Base-by-base conservation (phyloP, 2,797 vertebrate species). In the Thaleichthys pacificus region DNA sequence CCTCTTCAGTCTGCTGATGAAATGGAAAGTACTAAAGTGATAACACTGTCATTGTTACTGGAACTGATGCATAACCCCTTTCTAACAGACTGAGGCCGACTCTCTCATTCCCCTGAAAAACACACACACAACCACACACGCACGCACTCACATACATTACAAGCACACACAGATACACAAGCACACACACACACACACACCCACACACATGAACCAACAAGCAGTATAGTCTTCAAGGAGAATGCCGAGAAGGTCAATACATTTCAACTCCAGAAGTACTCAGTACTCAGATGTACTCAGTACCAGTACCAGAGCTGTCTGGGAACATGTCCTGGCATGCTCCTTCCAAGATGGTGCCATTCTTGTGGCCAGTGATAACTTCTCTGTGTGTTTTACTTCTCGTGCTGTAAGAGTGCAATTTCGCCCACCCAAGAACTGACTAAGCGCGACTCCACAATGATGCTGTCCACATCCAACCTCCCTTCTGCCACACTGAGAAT, bases 11-110 rank as follows among this genome's bases (percentile, higher is more conserved):
- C 30, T 72, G 71, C 67, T 47, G 2, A 69, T 61, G 42, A 35
- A 70, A 51, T 49, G 74, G 77, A 82, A 80, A 82, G 72, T 69
- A 67, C 71, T 73, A 72, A 81, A 28, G 75, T 78, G 77, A 80
- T 73, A 30, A 32, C 47, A 66, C 67, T 76, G 72, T 57, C 72
- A 70, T 64, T 47, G 77, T 83, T 81, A 81, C 83, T 85, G 82
- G 81, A 85, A 85, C 69, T 74, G 69, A 72, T 72, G 70, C 60
- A 60, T 66, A 67, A 71, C 54, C n/a, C 35, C 38, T 56, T 12
- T 67, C 5, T 22, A 47, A 54, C 58, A 32, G 15, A 58, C 42
- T 14, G 42, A 47, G 42, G 42, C 9, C 12, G 42, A 47, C 42
- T 47, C 42, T 47, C 9, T 47, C 12, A 24, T 38, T 11, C 12